A percentile compares a stretch with the other conserved stretches of the same genome.
phyloP scores from a whole-genome alignment of 2,888 invertebrate genomes.

The Boloria euphrosyne region DNA sequence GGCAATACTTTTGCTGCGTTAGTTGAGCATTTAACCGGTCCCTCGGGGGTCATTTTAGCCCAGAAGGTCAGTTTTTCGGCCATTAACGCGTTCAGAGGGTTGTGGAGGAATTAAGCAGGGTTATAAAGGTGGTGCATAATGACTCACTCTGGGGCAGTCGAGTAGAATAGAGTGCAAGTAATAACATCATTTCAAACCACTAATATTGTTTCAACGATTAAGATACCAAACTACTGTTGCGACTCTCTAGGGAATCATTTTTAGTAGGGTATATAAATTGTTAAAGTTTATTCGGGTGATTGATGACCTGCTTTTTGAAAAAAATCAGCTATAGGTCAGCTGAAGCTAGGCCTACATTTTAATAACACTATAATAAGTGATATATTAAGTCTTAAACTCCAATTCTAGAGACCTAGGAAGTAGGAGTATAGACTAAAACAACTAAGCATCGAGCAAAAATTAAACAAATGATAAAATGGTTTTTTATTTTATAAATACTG shows the following conservation, averaged over 20 bases:
- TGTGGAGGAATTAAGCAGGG: slow-evolving; percentile 64
- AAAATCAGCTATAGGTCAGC: too few species aligned
- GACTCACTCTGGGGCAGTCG: slow-evolving; percentile 69
- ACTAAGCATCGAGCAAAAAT: too few species aligned
- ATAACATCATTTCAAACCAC: slow-evolving; percentile 33
- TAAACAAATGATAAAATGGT: neutral
- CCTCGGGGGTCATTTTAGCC: slow-evolving; percentile 65
- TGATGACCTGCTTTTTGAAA: too few species aligned
- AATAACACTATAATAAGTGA: too few species aligned
- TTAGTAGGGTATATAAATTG: neutral
- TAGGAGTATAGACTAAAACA: too few species aligned
- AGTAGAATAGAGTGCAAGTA: slow-evolving; percentile 39
- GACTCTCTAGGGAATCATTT: slow-evolving; percentile 10
- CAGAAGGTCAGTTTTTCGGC: slow-evolving; percentile 79
- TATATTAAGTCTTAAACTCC: too few species aligned
- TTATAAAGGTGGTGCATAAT: slow-evolving; percentile 74
- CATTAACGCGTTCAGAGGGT: slow-evolving; percentile 76
- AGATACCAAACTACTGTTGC: slow-evolving; percentile 18
- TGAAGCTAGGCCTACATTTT: too few species aligned
- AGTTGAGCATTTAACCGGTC: slow-evolving; percentile 67
- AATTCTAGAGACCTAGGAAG: too few species aligned
- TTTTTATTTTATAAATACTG: neutral
- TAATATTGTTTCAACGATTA: slow-evolving; percentile 32
- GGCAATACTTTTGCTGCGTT: slow-evolving; percentile 49
- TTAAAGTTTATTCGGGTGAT: neutral